These are phyloP conservation scores for Camelus dromedarius DNA, from an alignment of 2,113 vertebrate species.

Conservation along the genomic window DNA sequence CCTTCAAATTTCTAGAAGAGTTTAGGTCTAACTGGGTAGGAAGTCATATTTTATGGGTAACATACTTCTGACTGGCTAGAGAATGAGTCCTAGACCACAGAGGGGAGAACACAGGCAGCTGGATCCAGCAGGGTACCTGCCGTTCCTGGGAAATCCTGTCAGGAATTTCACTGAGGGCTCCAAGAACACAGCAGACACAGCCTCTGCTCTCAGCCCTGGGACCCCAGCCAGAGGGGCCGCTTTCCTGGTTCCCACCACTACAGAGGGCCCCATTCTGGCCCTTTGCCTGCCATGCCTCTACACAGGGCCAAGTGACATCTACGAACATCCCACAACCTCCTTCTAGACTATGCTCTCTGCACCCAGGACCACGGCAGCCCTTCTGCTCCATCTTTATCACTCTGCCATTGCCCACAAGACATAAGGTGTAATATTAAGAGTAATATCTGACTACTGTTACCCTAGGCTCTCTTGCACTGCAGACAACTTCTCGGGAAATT, in stretches of 20 bases:
- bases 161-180: not conserved
- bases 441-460: not conserved
- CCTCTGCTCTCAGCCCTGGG: not conserved
- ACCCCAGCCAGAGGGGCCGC: not conserved
- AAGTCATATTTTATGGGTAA: constrained; percentile 64
- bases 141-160: not conserved
- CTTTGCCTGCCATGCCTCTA: not conserved
- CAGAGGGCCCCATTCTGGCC: not conserved
- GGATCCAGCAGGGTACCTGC: not conserved
- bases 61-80: constrained; percentile 24
- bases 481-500: constrained; percentile 36
- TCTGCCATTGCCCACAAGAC: not conserved
- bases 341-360: not conserved
- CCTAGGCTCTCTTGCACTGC: not conserved
- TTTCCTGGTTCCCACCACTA: not conserved
- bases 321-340: not conserved
- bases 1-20: constrained; percentile 55
- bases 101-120: not conserved
- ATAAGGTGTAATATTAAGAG: not conserved
- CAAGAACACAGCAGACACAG: not conserved
- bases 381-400: not conserved
- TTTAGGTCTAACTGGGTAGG: constrained; percentile 48
- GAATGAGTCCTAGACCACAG: not conserved
- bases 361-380: not conserved
- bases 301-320: not conserved